Conservation (phyloP, 92 coral and sea anemone species). For the Palythoa heliodiscus region DNA sequence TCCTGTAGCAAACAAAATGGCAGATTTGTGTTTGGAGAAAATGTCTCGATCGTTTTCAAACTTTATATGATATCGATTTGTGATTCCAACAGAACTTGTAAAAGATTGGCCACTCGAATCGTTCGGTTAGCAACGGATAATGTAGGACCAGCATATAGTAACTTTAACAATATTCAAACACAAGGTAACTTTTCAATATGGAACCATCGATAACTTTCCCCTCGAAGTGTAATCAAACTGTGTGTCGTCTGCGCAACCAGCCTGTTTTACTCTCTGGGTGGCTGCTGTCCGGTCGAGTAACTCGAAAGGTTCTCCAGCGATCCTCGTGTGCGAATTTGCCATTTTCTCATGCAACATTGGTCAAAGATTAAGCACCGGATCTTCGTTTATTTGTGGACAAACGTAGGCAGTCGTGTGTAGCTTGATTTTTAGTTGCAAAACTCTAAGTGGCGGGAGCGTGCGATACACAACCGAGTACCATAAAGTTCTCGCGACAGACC, state of each 20-base stretch:
- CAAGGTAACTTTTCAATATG: not conserved
- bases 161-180: not conserved
- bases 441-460: constrained; percentile 31
- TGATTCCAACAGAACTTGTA: not conserved
- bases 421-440: constrained; percentile 4
- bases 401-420: constrained; percentile 44
- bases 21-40: constrained; percentile 7
- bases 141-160: not conserved
- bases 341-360: constrained; percentile 37
- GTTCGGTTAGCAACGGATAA: not conserved
- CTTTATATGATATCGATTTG: not conserved
- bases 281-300: constrained; percentile 10
- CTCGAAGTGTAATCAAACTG: not conserved
- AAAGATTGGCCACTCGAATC: not conserved
- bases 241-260: not conserved
- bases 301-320: constrained; percentile 13
- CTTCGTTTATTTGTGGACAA: constrained; percentile 42
- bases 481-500: constrained; percentile 36
- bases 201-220: not conserved
- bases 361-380: constrained; percentile 50
- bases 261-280: not conserved
- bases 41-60: not conserved
- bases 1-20: not conserved
- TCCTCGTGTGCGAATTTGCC: constrained; percentile 37
- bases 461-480: constrained; percentile 14